These are phyloP conservation scores for Panzeria rudis DNA, from an alignment of 2,888 invertebrate species.

Conservation along the genomic window DNA sequence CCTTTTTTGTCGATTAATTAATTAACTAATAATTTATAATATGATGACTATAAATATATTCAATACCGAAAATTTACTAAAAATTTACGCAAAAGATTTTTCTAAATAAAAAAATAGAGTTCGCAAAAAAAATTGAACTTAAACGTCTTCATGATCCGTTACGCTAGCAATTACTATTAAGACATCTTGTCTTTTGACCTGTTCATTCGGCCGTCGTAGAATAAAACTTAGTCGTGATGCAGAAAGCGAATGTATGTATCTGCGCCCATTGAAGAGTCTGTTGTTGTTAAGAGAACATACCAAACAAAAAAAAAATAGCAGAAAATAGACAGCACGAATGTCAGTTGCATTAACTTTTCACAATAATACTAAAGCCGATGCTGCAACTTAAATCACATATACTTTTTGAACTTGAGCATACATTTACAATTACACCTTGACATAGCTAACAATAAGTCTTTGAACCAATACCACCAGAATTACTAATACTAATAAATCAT, in stretches of 20 bases:
- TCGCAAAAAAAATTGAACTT: no score
- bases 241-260: not conserved
- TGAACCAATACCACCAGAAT: constrained; percentile 25
- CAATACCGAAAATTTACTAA: no score
- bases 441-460: constrained; percentile 1
- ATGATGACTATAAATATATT: no score
- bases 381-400: constrained; percentile 26
- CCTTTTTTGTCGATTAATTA: no score
- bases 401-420: constrained; percentile 15
- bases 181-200: not conserved
- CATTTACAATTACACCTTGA: not conserved
- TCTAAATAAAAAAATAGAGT: no score
- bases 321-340: constrained; percentile 61
- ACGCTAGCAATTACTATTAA: no score
- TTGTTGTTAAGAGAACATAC: constrained; percentile 11
- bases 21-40: no score
- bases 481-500: constrained; percentile 36
- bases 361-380: constrained; percentile 36
- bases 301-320: not conserved
- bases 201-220: not conserved
- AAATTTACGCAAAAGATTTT: no score
- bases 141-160: no score
- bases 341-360: constrained; percentile 68
- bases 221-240: not conserved
- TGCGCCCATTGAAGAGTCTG: constrained; percentile 4